phyloP scores from a whole-genome alignment of 2,888 invertebrate genomes.

The Rugalucina vietnamica region DNA sequence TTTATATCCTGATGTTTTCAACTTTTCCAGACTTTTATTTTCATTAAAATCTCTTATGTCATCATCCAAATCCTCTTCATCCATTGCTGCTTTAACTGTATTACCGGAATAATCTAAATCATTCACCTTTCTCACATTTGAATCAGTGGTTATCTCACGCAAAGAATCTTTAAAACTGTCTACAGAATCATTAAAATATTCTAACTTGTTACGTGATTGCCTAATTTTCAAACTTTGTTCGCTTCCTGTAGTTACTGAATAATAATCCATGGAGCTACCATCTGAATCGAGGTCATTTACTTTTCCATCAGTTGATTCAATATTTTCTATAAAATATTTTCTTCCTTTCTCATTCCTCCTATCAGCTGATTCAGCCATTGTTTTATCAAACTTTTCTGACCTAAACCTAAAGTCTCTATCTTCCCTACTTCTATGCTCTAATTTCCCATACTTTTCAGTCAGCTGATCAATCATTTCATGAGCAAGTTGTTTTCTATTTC shows the following conservation, averaged over 20 bases:
- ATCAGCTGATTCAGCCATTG: no score
- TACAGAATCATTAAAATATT: background rate
- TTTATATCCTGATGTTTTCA: no score
- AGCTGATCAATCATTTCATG: conserved; percentile 24
- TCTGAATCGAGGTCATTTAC: no score
- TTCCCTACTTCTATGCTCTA: no score
- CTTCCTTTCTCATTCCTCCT: no score
- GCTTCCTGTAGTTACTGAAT: no score
- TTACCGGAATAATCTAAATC: background rate
- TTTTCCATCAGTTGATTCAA: no score
- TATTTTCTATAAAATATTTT: no score
- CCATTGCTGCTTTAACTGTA: background rate
- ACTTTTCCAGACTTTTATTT: no score
- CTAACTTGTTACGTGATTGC: background rate
- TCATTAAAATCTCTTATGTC: background rate
- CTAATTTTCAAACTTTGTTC: no score
- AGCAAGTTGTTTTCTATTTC: conserved; percentile 6
- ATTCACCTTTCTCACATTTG: background rate
- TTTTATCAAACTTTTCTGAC: background rate
- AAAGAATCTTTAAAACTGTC: background rate
- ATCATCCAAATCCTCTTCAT: background rate
- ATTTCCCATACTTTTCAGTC: conserved; percentile 31
- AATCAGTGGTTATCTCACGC: background rate
- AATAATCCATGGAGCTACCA: no score
- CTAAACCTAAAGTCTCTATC: no score